Evolutionary conservation across 2,888 invertebrate genomes (phyloP).

Genomic region (Agrilus biguttatus): DNA sequence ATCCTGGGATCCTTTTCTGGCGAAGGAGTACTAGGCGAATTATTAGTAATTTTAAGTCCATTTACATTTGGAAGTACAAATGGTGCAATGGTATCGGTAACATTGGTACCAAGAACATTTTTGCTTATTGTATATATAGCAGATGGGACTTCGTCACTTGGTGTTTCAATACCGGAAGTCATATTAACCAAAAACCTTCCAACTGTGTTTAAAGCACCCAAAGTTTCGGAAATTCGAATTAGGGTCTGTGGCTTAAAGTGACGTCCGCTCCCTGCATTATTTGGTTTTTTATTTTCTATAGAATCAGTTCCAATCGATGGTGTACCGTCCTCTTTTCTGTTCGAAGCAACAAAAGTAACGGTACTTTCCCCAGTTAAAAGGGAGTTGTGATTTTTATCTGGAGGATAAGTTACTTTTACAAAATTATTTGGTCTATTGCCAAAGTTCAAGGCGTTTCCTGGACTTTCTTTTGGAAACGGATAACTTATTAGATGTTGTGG

Average conservation of each 20-base stretch:
- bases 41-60: conserved; percentile 6
- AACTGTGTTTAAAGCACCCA: conserved; percentile 73
- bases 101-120: conserved; percentile 62
- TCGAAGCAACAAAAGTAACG: background rate
- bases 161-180: conserved; percentile 39
- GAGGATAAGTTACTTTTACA: background rate
- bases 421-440: too few species aligned
- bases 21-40: conserved; percentile 29
- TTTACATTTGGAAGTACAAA: conserved; percentile 26
- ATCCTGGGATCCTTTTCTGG: conserved; percentile 41
- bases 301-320: background rate
- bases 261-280: conserved; percentile 19
- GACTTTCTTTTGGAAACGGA: too few species aligned
- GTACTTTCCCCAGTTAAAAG: background rate
- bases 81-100: conserved; percentile 68
- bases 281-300: conserved; percentile 3
- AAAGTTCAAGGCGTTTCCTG: too few species aligned
- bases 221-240: conserved; percentile 41
- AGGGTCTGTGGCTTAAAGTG: conserved; percentile 31
- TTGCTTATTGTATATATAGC: conserved; percentile 70
- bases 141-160: conserved; percentile 45
- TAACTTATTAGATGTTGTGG: too few species aligned
- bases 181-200: conserved; percentile 75
- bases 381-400: conserved; percentile 1
- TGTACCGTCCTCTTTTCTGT: background rate